Percentiles rank a stretch among this genome's conserved stretches.
Evolutionary conservation across 1,140 invertebrate species (phyloP).

Genomic region (Homarus americanus): DNA sequence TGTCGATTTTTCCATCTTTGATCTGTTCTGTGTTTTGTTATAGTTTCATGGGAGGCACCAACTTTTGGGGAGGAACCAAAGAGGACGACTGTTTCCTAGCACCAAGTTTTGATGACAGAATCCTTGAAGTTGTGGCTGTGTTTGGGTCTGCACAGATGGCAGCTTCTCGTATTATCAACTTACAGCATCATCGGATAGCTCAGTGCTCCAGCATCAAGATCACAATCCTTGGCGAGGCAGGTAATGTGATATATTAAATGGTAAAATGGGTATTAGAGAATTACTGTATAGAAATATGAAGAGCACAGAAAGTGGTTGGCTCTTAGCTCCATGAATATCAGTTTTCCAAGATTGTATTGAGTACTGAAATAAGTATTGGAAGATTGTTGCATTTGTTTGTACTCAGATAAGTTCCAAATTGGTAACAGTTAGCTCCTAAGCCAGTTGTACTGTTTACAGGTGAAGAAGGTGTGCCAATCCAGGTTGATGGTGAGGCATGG

Average conservation of each 20-base stretch:
- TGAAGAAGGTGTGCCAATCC: conserved; percentile 78
- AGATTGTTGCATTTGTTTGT: too few relatives aligned
- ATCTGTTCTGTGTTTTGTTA: conserved; percentile 55
- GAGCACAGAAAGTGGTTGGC: too few relatives aligned
- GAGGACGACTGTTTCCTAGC: conserved; percentile 92
- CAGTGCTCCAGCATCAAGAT: conserved; percentile 97
- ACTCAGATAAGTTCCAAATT: too few relatives aligned
- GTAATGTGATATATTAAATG: conserved; percentile 23
- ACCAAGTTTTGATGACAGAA: conserved; percentile 94
- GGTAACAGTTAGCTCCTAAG: background rate
- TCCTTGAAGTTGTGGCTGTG: conserved; percentile 96
- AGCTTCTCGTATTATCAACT: conserved; percentile 93
- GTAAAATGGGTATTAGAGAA: too few relatives aligned
- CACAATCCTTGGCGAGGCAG: conserved; percentile 88
- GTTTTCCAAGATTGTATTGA: too few relatives aligned
- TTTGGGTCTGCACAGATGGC: conserved; percentile 98
- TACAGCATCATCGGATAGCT: conserved; percentile 97
- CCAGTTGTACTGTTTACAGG: background rate
- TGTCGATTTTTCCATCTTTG: too few relatives aligned
- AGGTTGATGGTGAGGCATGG: conserved; percentile 99
- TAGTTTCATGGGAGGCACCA: conserved; percentile 98
- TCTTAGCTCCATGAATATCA: too few relatives aligned
- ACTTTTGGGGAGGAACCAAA: conserved; percentile 97
- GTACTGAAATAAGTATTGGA: too few relatives aligned
- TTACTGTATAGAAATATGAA: too few relatives aligned